A percentile compares a stretch with the other conserved stretches of the same genome.
Conservation (phyloP, 2,888 invertebrate genomes). For the Cyclophora punctaria region DNA sequence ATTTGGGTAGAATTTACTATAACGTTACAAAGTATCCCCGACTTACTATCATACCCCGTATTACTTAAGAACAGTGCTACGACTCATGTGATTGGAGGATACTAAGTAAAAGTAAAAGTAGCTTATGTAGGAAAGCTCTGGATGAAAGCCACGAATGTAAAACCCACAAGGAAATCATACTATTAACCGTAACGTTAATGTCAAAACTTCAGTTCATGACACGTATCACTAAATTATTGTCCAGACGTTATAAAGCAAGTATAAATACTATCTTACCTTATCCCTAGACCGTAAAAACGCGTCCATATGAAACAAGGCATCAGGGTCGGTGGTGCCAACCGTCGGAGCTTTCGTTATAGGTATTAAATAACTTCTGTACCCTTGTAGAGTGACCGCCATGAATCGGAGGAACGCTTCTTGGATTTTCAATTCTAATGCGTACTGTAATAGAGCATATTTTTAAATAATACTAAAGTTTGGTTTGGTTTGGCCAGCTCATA, state of each 20-base stretch:
- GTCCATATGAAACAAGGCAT: conserved; percentile 94
- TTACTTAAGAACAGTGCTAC: too few relatives aligned
- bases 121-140: too few relatives aligned
- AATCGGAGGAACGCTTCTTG: conserved; percentile 98
- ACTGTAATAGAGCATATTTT: conserved; percentile 60
- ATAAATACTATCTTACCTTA: conserved; percentile 68
- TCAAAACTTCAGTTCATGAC: too few relatives aligned
- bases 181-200: too few relatives aligned
- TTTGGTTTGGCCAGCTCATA: too few relatives aligned
- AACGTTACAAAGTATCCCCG: too few relatives aligned
- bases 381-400: conserved; percentile 93
- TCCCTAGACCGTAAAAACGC: conserved; percentile 92
- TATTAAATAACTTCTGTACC: conserved; percentile 89
- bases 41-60: too few relatives aligned
- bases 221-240: background rate
- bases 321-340: conserved; percentile 95
- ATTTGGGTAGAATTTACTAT: too few relatives aligned
- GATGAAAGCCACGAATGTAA: too few relatives aligned
- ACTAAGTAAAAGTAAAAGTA: too few relatives aligned
- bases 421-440: conserved; percentile 92
- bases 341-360: conserved; percentile 96
- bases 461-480: background rate
- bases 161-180: too few relatives aligned
- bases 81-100: too few relatives aligned
- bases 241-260: background rate